phyloP scores from a whole-genome alignment of 30 jellyfish, hydroid and myxozoan genomes.

The Chironex yamaguchii region DNA sequence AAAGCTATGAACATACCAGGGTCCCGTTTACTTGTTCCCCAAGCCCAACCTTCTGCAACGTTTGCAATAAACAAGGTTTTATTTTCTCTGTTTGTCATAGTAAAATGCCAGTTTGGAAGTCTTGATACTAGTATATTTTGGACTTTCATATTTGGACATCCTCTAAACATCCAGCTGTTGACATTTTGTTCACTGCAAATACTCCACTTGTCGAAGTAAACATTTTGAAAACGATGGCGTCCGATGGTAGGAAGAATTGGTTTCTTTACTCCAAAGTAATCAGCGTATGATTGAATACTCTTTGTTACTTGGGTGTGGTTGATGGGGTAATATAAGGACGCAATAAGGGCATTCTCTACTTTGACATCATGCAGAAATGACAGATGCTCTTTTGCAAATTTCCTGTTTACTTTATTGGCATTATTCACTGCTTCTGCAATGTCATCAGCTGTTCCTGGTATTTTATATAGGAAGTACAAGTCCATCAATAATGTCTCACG shows the following conservation, averaged over 20 bases:
- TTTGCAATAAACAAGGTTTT: not conserved
- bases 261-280: not conserved
- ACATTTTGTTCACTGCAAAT: not conserved
- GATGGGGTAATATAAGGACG: not conserved
- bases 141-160: not conserved
- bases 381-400: not conserved
- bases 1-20: too few relatives aligned
- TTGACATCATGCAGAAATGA: not conserved
- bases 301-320: not conserved
- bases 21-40: not conserved
- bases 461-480: not conserved
- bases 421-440: not conserved
- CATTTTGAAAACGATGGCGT: not conserved
- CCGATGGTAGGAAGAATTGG: not conserved
- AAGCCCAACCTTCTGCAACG: not conserved
- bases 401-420: not conserved
- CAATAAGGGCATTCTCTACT: not conserved
- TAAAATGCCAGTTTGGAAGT: not conserved
- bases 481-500: not conserved
- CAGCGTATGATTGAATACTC: not conserved
- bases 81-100: not conserved
- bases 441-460: not conserved
- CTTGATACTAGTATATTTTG: not conserved
- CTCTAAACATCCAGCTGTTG: not conserved
- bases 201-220: not conserved